Evolutionary conservation across 2,797 vertebrate genomes (phyloP).

Genomic region (Helostoma temminkii): DNA sequence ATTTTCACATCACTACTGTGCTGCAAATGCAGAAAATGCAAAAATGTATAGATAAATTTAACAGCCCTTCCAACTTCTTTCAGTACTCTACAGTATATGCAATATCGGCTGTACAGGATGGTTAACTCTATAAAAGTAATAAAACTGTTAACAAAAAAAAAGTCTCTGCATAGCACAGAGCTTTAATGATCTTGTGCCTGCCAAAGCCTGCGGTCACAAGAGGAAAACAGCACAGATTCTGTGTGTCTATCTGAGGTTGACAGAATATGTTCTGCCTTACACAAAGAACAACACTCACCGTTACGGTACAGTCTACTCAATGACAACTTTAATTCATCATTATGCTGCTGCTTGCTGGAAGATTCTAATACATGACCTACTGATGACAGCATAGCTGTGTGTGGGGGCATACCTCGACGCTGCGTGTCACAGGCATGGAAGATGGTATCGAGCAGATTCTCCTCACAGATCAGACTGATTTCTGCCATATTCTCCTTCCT

Average conservation of each 20-base stretch:
- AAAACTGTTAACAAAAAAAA: not conserved
- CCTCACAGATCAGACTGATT: conserved; percentile 86
- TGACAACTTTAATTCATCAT: not conserved
- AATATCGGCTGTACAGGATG: not conserved
- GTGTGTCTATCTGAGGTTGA: not conserved
- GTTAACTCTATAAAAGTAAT: not conserved
- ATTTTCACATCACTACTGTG: too few species aligned
- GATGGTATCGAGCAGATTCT: conserved; percentile 89
- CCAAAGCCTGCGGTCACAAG: not conserved
- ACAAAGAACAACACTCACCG: not conserved
- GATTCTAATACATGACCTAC: not conserved
- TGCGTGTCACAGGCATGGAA: conserved; percentile 88
- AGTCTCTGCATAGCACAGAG: not conserved
- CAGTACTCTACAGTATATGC: not conserved
- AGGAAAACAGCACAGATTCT: conserved; percentile 6
- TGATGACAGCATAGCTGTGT: too few species aligned
- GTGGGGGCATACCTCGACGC: conserved; percentile 82
- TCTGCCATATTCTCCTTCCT: conserved; percentile 71
- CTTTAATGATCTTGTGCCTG: too few species aligned
- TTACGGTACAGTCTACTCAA: not conserved
- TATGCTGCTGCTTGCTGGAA: not conserved
- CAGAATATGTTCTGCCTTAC: not conserved
- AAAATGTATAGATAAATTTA: too few species aligned
- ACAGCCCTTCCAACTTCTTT: not conserved
- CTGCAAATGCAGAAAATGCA: too few species aligned